Conservation (phyloP, 2,888 invertebrate species). For the Drosophila neotestacea region DNA sequence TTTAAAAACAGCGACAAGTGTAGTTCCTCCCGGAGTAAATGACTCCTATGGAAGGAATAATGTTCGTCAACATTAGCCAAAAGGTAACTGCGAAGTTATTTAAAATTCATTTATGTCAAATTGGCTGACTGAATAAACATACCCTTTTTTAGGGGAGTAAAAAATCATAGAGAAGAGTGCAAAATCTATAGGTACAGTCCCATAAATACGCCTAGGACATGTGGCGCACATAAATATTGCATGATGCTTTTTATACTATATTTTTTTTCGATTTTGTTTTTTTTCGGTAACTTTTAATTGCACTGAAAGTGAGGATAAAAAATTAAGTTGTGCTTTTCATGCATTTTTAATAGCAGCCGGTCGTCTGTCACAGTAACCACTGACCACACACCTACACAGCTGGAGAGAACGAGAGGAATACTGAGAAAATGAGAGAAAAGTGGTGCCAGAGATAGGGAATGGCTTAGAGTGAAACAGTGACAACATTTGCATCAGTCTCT, state of each 20-base stretch:
- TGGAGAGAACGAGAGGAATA: not conserved
- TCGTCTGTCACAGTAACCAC: slow-evolving; percentile 47
- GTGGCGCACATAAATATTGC: slow-evolving; percentile 71
- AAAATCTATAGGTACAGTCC: slow-evolving; percentile 49
- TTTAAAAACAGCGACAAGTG: no score
- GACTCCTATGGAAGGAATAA: no score
- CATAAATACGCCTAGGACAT: slow-evolving; percentile 71
- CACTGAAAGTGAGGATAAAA: slow-evolving; percentile 74
- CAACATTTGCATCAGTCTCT: slow-evolving; percentile 3
- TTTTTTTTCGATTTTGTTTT: slow-evolving; percentile 38
- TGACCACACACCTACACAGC: slow-evolving; percentile 47
- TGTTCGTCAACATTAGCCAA: no score
- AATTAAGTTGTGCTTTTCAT: slow-evolving; percentile 76
- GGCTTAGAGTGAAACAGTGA: slow-evolving; percentile 1
- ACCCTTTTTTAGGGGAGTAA: not conserved
- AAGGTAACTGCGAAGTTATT: no score
- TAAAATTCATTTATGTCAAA: not conserved
- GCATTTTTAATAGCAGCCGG: slow-evolving; percentile 71
- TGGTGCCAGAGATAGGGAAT: not conserved
- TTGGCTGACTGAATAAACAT: not conserved
- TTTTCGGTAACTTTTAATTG: slow-evolving; percentile 68
- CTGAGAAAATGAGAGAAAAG: not conserved
- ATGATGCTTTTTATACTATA: slow-evolving; percentile 46
- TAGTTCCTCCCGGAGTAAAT: no score
- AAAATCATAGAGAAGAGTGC: slow-evolving; percentile 1